A percentile compares a stretch with the other conserved stretches of the same genome.
Conservation (phyloP, 2,113 vertebrate species). For the Lagopus leucura region DNA sequence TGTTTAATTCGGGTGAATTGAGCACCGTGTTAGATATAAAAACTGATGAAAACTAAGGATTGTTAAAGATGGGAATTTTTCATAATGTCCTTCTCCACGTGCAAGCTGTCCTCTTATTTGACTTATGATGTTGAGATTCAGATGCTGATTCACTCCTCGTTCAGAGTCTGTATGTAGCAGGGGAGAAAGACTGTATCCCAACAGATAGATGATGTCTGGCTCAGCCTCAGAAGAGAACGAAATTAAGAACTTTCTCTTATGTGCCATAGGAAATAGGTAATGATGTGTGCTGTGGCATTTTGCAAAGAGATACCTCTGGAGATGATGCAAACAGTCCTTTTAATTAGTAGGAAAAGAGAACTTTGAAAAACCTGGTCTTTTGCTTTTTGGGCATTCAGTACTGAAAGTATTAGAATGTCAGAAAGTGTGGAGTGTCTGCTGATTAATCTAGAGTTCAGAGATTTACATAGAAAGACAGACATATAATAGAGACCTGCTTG, state of each 20-base stretch:
- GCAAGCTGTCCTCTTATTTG: background rate
- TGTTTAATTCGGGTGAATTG: conserved; percentile 11
- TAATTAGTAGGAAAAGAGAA: background rate
- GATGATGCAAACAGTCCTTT: background rate
- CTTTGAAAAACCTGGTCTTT: background rate
- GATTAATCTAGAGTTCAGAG: background rate
- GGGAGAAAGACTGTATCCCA: background rate
- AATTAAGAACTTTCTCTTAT: background rate
- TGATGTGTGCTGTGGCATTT: background rate
- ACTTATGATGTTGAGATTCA: background rate
- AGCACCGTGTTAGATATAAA: conserved; percentile 18
- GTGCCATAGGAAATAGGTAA: background rate
- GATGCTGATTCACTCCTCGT: background rate
- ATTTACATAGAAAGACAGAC: background rate
- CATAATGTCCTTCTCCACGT: background rate
- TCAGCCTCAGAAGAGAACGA: background rate
- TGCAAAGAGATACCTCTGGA: background rate
- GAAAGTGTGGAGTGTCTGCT: conserved; percentile 7
- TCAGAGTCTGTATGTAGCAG: background rate
- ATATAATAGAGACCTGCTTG: background rate
- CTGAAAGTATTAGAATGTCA: background rate
- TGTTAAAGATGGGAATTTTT: conserved; percentile 51
- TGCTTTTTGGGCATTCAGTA: background rate
- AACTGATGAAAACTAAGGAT: conserved; percentile 39
- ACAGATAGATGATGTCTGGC: background rate